Evolutionary conservation across 1,140 invertebrate genomes (phyloP).

Genomic region (Triops longicaudatus): DNA sequence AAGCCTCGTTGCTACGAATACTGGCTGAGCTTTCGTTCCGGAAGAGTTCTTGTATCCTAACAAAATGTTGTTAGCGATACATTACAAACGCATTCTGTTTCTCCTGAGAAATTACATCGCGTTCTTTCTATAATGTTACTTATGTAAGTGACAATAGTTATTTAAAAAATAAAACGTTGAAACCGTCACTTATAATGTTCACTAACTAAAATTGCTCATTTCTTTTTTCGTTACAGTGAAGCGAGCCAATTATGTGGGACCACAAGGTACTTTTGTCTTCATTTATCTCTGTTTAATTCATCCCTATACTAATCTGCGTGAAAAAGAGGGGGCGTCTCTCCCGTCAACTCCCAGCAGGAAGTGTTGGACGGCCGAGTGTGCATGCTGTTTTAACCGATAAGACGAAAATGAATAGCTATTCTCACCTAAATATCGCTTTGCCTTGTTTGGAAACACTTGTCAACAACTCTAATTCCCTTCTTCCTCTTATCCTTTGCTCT

Average conservation of each 20-base stretch:
- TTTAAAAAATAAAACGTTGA: too few species aligned
- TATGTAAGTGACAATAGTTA: not conserved
- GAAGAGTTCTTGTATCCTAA: not conserved
- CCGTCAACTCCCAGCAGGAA: not conserved
- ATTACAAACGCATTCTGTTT: not conserved
- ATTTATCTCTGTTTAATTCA: not conserved
- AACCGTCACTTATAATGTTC: too few species aligned
- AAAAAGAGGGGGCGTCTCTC: not conserved
- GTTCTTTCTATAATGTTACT: not conserved
- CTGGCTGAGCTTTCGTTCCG: not conserved
- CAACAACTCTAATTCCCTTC: not conserved
- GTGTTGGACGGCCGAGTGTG: not conserved
- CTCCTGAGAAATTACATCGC: not conserved
- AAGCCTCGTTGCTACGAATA: not conserved
- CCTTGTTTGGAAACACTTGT: not conserved
- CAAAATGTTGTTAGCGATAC: not conserved
- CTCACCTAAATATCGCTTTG: not conserved
- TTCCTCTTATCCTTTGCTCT: conserved; percentile 37
- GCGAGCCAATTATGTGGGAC: conserved; percentile 33
- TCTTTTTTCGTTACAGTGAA: conserved; percentile 34
- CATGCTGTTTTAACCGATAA: conserved; percentile 15
- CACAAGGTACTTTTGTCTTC: conserved; percentile 31
- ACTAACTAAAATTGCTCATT: not conserved
- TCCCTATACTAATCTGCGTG: conserved; percentile 16
- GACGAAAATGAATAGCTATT: not conserved